Base-by-base conservation (phyloP, 2,888 invertebrate species). In the Tetropium fuscum region DNA sequence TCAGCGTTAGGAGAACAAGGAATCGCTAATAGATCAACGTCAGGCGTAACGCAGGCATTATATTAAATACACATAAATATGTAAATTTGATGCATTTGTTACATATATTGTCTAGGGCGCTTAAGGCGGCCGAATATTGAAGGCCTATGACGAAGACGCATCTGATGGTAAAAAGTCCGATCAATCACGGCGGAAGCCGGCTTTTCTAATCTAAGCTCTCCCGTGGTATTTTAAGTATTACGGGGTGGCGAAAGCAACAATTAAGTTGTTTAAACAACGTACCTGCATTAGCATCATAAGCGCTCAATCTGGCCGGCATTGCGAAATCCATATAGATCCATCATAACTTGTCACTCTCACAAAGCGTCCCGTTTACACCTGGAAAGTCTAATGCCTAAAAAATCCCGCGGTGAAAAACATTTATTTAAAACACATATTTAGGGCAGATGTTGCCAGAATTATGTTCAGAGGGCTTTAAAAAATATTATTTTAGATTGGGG, bases 241-340 rank as follows among this genome's bases (percentile, higher is more conserved):
- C 58, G 59, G 70, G 66, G 67, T 66, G 70, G 56, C 61, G 66
- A 74, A 77, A 74, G 74, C 75, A 75, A 80, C 80, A 80, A 80
- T 80, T 79, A 78, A 74, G 72, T 75, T 79, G 78, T 80, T 80
- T 80, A 80, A 80, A 79, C 79, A 80, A 79, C 78, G 75, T 70
- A 71, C 61, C 64, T 59, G 72, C 78, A 78, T 79, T 79, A 78
- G 78, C 78, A 78, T 77, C 70, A 73, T 68, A 75, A 76, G 34
- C 34, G 43, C 10, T 49, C 38, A 32, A 49, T 54, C 25, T 55
- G 13, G 32, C 11, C 32, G 32, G 32, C 32, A 13, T 32, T 32
- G 58, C 66, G 64, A 69, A 70, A 71, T 72, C 70, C 68, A 56
- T 44, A 58, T 34, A 74, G 74, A 79, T 79, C 78, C 74, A 79